A percentile compares a stretch with the other conserved stretches of the same genome.
Conservation (phyloP, 2,797 vertebrate species). For the Halcyon smyrnensis region DNA sequence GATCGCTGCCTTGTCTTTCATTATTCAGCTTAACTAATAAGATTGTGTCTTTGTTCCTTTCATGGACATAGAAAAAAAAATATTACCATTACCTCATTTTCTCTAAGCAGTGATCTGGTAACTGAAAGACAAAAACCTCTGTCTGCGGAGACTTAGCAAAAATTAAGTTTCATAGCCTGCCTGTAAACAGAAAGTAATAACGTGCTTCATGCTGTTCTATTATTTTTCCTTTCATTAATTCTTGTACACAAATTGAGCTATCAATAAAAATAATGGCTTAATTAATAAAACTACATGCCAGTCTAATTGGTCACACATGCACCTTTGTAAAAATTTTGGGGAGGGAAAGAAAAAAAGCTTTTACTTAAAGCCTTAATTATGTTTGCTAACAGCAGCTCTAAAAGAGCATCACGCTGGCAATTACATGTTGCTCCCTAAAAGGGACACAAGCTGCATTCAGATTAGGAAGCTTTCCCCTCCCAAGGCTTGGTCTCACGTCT, state of each 20-base stretch:
- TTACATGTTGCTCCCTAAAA: conserved; percentile 47
- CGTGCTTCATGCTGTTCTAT: not conserved
- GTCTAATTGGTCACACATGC: conserved; percentile 58
- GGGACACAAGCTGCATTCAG: conserved; percentile 55
- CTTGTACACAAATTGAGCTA: conserved; percentile 51
- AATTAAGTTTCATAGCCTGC: conserved; percentile 36
- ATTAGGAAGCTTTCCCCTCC: conserved; percentile 14
- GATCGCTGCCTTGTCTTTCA: not conserved
- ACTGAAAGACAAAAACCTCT: conserved; percentile 7
- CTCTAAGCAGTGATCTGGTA: conserved; percentile 1
- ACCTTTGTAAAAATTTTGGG: conserved; percentile 57
- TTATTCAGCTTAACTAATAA: conserved; percentile 58
- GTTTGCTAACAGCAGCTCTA: conserved; percentile 67
- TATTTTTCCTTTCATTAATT: conserved; percentile 37
- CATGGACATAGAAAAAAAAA: not conserved
- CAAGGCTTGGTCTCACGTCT: not conserved
- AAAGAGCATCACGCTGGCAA: conserved; percentile 59
- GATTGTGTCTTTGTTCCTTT: conserved; percentile 32
- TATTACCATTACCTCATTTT: conserved; percentile 2
- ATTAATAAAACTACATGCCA: conserved; percentile 55
- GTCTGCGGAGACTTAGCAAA: conserved; percentile 23
- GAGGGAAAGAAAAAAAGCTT: conserved; percentile 30
- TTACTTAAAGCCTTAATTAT: conserved; percentile 70
- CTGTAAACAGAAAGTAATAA: conserved; percentile 25
- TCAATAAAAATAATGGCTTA: conserved; percentile 51